phyloP scores from a whole-genome alignment of 2,113 vertebrate genomes.

The Mustelus asterias region DNA sequence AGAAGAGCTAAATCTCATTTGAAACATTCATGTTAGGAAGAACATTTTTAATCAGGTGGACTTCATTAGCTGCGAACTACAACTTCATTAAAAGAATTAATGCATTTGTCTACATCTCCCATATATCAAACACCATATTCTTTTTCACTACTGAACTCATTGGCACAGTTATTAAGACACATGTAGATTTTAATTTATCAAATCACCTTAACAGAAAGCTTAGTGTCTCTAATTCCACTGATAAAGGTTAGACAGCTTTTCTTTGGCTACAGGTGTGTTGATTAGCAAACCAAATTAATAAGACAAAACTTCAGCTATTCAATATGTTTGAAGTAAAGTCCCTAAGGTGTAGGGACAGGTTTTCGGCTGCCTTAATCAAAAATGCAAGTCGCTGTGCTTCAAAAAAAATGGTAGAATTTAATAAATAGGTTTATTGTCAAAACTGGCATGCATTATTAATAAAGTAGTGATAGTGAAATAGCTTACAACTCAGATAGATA shows the following conservation, averaged over 20 bases:
- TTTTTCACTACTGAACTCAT: neutral
- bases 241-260: neutral
- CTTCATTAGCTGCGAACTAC: neutral
- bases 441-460: conserved; percentile 90
- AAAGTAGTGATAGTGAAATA: conserved; percentile 91
- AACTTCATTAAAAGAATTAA: neutral
- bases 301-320: neutral
- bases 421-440: conserved; percentile 83
- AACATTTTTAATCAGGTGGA: neutral
- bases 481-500: conserved; percentile 86
- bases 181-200: neutral
- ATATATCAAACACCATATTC: neutral
- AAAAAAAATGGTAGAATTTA: conserved; percentile 27
- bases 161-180: neutral
- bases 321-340: conserved; percentile 5
- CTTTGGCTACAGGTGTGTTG: neutral
- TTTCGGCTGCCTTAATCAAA: conserved; percentile 16
- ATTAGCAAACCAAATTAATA: neutral
- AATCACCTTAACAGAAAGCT: neutral
- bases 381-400: conserved; percentile 16
- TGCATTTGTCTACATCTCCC: neutral
- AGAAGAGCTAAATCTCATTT: neutral
- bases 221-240: neutral
- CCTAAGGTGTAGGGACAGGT: neutral
- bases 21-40: neutral